Evolutionary conservation across 2,888 invertebrate species (phyloP), one percentile per base, ranked within the genome.

Genomic region (Leuctra nigra): DNA sequence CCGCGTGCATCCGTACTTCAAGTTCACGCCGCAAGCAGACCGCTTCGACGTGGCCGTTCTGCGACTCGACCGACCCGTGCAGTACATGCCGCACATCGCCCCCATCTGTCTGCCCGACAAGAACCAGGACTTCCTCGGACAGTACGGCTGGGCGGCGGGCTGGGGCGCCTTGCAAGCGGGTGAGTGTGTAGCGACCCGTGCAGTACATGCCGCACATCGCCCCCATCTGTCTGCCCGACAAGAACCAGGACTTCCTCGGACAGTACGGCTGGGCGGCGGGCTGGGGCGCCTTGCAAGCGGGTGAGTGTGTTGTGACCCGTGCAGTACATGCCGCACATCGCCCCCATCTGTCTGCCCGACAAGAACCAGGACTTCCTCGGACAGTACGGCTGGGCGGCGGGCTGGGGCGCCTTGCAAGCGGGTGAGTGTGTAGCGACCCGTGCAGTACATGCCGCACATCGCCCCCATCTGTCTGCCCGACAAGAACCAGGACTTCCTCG

Each of bases 261-360:
- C 90, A 91, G 70, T 91, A 87, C 65, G 93, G 91, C 23, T 92
- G 92, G 83, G 92, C 91, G 4, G 92, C 92, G 0, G 92, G 93
- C 23, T 94, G 94, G 94, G 94, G 93, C 13, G 93, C 94, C 0
- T 74, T 93, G 7, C 77, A 80, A 70, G 77, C 80, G 64, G 79
- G 80, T 79, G 69, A 63, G 64, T 58, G 11, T 29, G 11, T 6
- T 7, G 29, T 7, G 7, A 29, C 86, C 87, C 48, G 92, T 93
- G n/a, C 90, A 91, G 68, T 89, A 60, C 50, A 67, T 70, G 59
- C 67, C 67, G n/a, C 66, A 67, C 52, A 70, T 72, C 18, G 85
- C 90, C 7, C 94, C 94, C 33, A 92, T 94, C 66, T 94, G 93
- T 71, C 75, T 94, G 54, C 94, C 94, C 0, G 89, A 91, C 63